These are phyloP conservation scores for Henricia sp. DNA, from an alignment of 53 echinoderm and acorn worm genomes.

Conservation along the genomic window DNA sequence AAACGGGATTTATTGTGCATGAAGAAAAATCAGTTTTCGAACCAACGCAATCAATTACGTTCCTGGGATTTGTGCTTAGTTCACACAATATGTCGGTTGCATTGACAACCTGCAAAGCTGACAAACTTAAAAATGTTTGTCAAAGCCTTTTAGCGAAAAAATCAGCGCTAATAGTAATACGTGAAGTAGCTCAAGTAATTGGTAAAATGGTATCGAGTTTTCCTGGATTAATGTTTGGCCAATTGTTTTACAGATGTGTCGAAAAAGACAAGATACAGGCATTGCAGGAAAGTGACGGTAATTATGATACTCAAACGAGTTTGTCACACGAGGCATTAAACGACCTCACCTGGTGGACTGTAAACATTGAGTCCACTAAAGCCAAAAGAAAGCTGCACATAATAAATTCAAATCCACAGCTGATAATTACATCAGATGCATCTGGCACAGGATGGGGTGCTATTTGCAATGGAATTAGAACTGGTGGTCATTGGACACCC, in stretches of 20 bases:
- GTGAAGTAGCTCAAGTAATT: not conserved
- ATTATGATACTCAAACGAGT: slow-evolving; percentile 4
- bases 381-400: not conserved
- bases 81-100: not conserved
- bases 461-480: not conserved
- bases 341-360: slow-evolving; percentile 15
- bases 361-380: not conserved
- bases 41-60: slow-evolving; percentile 25
- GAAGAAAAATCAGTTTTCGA: slow-evolving; percentile 39
- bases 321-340: not conserved
- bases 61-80: slow-evolving; percentile 41
- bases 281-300: not conserved
- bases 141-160: slow-evolving; percentile 4
- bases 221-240: no score
- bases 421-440: slow-evolving; percentile 10
- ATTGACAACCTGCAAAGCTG: not conserved
- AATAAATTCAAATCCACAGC: not conserved
- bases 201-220: no score
- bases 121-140: not conserved
- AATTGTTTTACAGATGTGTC: no score
- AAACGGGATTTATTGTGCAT: slow-evolving; percentile 41
- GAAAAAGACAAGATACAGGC: not conserved
- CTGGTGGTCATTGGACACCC: no score
- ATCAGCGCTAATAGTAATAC: not conserved
- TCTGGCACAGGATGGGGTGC: slow-evolving; percentile 23